Percentiles rank a stretch among this genome's conserved stretches.
phyloP scores from a whole-genome alignment of 2,113 vertebrate species.

The Urocitellus parryii region DNA sequence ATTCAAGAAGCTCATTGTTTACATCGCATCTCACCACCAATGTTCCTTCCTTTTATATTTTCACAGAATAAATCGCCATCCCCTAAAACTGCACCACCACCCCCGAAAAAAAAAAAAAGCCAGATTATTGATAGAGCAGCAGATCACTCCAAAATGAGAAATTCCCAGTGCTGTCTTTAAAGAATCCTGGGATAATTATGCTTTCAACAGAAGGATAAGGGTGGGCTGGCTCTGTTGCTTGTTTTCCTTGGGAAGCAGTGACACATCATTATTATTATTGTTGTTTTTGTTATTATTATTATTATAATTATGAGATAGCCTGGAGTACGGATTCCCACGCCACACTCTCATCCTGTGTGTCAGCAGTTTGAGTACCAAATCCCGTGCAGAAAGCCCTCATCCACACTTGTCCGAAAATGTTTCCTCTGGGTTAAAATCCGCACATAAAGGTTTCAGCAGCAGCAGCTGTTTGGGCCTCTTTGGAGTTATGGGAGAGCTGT shows the following conservation, averaged over 20 bases:
- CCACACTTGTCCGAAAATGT: slow-evolving; percentile 50
- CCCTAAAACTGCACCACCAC: neutral
- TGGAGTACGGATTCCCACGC: neutral
- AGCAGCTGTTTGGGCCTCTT: neutral
- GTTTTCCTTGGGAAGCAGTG: neutral
- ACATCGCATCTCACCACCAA: neutral
- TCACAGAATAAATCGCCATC: neutral
- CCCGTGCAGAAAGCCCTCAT: slow-evolving; percentile 19
- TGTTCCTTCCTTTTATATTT: slow-evolving; percentile 19
- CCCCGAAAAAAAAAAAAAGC: slow-evolving; percentile 8
- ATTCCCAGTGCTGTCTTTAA: neutral
- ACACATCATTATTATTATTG: neutral
- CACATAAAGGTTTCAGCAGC: slow-evolving; percentile 67
- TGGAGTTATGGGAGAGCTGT: slow-evolving; percentile 36
- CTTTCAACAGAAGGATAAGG: neutral
- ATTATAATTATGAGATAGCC: neutral
- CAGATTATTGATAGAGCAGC: neutral
- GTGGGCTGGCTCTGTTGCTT: neutral
- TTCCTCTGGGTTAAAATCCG: slow-evolving; percentile 51
- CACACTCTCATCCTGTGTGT: neutral
- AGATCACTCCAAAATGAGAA: neutral
- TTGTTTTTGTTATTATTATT: too few species aligned
- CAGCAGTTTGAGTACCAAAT: neutral
- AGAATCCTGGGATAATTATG: neutral
- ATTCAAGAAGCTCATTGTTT: slow-evolving; percentile 54